Evolutionary conservation across 2,797 vertebrate genomes (phyloP).

Genomic region (Sciurus vulgaris): DNA sequence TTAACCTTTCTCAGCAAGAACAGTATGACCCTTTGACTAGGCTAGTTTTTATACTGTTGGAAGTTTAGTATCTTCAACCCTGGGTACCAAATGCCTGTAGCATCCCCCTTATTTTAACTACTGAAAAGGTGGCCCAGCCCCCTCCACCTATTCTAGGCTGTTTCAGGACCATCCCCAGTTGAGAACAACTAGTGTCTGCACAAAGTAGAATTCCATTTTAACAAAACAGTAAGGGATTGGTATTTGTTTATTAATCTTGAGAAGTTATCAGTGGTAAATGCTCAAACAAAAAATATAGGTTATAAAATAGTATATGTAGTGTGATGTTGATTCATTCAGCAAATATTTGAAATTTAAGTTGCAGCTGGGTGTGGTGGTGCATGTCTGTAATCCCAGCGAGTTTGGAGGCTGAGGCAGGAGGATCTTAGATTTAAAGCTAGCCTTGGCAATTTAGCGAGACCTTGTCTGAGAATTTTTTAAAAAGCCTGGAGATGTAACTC

Average conservation of each 20-base stretch:
- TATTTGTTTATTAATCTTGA: not conserved
- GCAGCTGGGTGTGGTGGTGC: not conserved
- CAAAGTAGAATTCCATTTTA: not conserved
- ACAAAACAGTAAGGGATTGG: not conserved
- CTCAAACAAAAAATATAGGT: not conserved
- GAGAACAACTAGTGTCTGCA: not conserved
- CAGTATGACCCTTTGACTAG: too few species aligned
- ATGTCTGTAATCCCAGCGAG: not conserved
- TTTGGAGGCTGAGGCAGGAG: not conserved
- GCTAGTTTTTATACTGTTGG: too few species aligned
- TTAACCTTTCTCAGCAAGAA: not conserved
- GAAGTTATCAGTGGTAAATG: not conserved
- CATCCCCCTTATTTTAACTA: too few species aligned
- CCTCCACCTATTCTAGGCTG: not conserved
- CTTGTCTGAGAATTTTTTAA: not conserved
- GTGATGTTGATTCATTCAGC: not conserved
- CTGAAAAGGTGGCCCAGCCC: too few species aligned
- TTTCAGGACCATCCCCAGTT: too few species aligned
- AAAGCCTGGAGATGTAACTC: too few species aligned
- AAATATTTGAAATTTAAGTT: too few species aligned
- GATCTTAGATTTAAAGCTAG: not conserved
- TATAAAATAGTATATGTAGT: not conserved
- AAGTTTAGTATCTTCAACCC: not conserved
- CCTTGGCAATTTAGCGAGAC: not conserved
- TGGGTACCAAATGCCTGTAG: not conserved